Conservation (phyloP, 2,797 vertebrate species). For the Anabacerthia variegaticeps region DNA sequence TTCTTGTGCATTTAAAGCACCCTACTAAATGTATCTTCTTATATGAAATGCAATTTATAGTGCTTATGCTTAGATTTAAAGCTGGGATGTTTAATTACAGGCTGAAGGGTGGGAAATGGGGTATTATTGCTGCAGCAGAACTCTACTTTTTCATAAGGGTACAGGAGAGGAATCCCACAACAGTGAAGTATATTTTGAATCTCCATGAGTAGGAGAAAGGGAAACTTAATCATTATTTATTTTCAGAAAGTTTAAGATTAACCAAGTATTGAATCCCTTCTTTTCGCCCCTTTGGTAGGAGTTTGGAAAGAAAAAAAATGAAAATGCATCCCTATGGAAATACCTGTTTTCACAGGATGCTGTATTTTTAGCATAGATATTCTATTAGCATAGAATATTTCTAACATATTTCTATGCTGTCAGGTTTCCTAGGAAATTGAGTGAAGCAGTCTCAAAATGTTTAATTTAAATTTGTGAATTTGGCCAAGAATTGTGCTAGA, state of each 20-base stretch:
- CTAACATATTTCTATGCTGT: neutral
- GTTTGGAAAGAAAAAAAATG: neutral
- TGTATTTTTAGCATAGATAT: neutral
- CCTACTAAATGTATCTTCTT: neutral
- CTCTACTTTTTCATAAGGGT: neutral
- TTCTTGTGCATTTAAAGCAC: constrained; percentile 3
- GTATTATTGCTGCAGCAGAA: neutral
- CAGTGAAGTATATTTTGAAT: neutral
- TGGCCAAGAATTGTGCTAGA: neutral
- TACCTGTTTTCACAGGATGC: neutral
- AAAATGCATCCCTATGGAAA: neutral
- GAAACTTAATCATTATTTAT: neutral
- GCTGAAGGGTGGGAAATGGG: neutral
- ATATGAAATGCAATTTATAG: neutral
- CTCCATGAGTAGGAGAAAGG: neutral
- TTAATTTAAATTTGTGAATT: neutral
- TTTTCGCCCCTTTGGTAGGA: neutral
- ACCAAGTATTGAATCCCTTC: neutral
- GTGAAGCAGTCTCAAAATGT: neutral
- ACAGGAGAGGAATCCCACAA: neutral
- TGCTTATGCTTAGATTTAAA: neutral
- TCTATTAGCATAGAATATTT: too few relatives aligned
- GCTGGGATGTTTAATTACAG: neutral
- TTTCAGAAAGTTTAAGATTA: neutral
- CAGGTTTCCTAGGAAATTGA: neutral